Evolutionary conservation across 2,888 invertebrate species (phyloP), one percentile per base, ranked within the genome.

Genomic region (Brenthis hecate): DNA sequence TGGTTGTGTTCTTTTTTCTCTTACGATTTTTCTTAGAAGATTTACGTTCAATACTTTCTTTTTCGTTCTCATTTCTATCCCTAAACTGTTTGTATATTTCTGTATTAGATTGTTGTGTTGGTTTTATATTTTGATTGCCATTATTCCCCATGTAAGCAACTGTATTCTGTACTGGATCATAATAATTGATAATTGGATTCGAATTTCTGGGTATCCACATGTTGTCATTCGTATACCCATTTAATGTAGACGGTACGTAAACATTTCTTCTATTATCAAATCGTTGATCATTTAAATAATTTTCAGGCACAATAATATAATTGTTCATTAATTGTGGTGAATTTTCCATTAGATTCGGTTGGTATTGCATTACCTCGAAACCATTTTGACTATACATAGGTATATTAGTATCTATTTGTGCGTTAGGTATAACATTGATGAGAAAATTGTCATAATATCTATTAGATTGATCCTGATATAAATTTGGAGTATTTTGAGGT

Each of bases 281-380:
- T 67, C 65, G 56, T 75, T 77, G 13, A 73, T 61, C 70, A 74
- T 60, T 72, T 2, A 77, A 73, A 68, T 77, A 75, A 13, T 80
- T 81, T 13, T 81, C 73, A 14, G 85, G 82, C 56, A 81, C 57
- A 55, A 81, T 77, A 56, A 81, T 80, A 71, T 87, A 84, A 72
- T 85, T 86, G 69, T 82, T 85, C 0, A 83, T 74, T 4, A 82
- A 71, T 74, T 81, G 83, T 6, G 83, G 79, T 4, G 65, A 48
- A 4, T 61, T 53, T 19, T 13, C 53, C 36, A 8, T 28, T 19
- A 68, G 50, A 28, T 56, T 53, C 16, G 56, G 1, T 14, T 48
- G 32, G 14, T 63, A 64, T 14, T 58, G 47, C 16, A 32, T 56
- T 36, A 60, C 72, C 60, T 80, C 77, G 50, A 74, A 63, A 13